Evolutionary conservation across 2,797 vertebrate species (phyloP).

Genomic region (Aratinga solstitialis): DNA sequence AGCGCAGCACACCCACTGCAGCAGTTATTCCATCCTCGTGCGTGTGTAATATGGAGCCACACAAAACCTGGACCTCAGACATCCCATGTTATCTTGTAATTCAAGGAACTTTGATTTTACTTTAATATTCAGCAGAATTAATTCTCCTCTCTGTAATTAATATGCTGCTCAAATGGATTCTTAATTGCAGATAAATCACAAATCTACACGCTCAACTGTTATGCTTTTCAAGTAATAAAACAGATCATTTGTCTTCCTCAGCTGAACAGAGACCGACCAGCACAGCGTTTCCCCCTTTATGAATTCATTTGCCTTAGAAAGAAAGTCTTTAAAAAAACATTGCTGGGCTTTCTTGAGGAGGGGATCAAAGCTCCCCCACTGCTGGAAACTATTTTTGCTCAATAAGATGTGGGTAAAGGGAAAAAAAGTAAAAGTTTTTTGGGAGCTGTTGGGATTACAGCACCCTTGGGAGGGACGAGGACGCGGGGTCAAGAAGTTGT

Average conservation of each 20-base stretch:
- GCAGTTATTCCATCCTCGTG: not conserved
- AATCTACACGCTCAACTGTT: constrained; percentile 36
- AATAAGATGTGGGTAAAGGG: constrained; percentile 47
- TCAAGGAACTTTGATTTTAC: not conserved
- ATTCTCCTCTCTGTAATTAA: constrained; percentile 11
- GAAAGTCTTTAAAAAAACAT: constrained; percentile 63
- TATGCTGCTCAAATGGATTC: constrained; percentile 21
- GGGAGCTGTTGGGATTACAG: constrained; percentile 8
- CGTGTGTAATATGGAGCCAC: not conserved
- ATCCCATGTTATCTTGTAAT: not conserved
- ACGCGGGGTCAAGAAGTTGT: constrained; percentile 85
- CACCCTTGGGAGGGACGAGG: constrained; percentile 60
- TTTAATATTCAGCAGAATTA: not conserved
- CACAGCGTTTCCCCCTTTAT: constrained; percentile 27
- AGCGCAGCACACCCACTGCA: not conserved
- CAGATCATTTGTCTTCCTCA: constrained; percentile 63
- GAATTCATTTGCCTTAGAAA: constrained; percentile 65
- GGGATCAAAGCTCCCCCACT: constrained; percentile 62
- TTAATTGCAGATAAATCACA: constrained; percentile 61
- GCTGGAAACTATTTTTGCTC: constrained; percentile 59
- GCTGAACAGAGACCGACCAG: constrained; percentile 41
- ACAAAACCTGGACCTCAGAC: not conserved
- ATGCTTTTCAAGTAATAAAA: constrained; percentile 62
- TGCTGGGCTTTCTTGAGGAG: constrained; percentile 46
- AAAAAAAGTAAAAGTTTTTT: constrained; percentile 64